phyloP scores from a whole-genome alignment of 2,888 invertebrate species.

The Melanargia galathea region DNA sequence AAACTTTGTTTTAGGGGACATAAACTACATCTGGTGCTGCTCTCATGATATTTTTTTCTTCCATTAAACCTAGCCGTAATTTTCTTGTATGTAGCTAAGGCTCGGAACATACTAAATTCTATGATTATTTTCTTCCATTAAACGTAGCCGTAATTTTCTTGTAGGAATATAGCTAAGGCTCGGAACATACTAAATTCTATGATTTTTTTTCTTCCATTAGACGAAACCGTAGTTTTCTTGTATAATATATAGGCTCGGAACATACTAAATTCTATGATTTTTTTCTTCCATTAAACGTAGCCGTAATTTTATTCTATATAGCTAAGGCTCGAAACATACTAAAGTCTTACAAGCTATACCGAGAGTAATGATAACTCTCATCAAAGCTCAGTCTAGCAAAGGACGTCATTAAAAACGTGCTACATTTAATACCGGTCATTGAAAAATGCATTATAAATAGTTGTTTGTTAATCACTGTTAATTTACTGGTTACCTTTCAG shows the following conservation, averaged over 20 bases:
- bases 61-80: constrained; percentile 13
- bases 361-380: no score
- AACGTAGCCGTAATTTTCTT: constrained; percentile 6
- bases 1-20: constrained; percentile 26
- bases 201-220: constrained; percentile 18
- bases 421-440: not conserved
- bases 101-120: no score
- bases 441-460: not conserved
- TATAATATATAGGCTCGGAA: not conserved
- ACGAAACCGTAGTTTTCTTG: constrained; percentile 2
- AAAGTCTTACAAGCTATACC: no score
- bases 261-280: not conserved
- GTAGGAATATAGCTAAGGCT: not conserved
- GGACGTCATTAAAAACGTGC: no score
- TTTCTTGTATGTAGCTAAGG: no score
- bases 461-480: not conserved
- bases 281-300: constrained; percentile 19
- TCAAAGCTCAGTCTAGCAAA: no score
- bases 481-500: not conserved
- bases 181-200: not conserved
- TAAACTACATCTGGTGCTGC: constrained; percentile 28
- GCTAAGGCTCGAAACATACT: not conserved
- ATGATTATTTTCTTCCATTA: constrained; percentile 19
- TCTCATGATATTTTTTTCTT: constrained; percentile 23
- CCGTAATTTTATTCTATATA: not conserved